Base-by-base conservation (phyloP, 2,797 vertebrate species). In the Bovichtus variegatus region DNA sequence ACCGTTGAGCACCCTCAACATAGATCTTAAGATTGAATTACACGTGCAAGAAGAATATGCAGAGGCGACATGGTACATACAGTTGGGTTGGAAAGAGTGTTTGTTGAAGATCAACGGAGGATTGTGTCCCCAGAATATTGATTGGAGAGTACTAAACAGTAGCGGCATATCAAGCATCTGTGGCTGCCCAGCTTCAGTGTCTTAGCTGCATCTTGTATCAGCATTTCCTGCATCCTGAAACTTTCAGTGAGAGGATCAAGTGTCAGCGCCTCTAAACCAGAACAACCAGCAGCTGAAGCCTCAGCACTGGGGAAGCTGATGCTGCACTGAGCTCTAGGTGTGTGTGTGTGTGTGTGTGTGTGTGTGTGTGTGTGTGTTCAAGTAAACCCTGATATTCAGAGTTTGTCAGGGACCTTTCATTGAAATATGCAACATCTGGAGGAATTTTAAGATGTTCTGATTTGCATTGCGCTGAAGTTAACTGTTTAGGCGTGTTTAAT, bases 221-320 rank as follows among this genome's bases (percentile, higher is more conserved):
- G 40, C 71, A 16, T 61, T 75, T 57, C 31, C 27, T 71, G 67
- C 38, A 15, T 76, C 71, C 74, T 60, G 55, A 69, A 76, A 65
- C 69, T 50, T 76, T 47, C 27, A 27, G 38, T 23, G 50, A 76
- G 43, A 16, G 18, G 59, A 75, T 85, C 41, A 65, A 49, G 73
- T 38, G 58, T 80, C 81, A 57, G 67, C 16, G 25, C 11, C 34
- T 61, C 44, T 16, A 51, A 69, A 58, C 21, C 67, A 66, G 74
- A 76, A 51, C 61, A 55, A 66, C 61, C 47, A 41, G 76, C 44
- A 41, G 61, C 65, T 58, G 74, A 83, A 71, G 46, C 58, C 51
- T 59, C 34, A 19, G 55, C 29, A 38, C 10, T 13, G 36, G 9
- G 47, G 34, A 51, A 66, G 40, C 53, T 80, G 38, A 71, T 68